Percentiles rank a stretch among this genome's conserved stretches.
phyloP scores from a whole-genome alignment of 2,113 vertebrate genomes.

The Oncorhynchus keta region DNA sequence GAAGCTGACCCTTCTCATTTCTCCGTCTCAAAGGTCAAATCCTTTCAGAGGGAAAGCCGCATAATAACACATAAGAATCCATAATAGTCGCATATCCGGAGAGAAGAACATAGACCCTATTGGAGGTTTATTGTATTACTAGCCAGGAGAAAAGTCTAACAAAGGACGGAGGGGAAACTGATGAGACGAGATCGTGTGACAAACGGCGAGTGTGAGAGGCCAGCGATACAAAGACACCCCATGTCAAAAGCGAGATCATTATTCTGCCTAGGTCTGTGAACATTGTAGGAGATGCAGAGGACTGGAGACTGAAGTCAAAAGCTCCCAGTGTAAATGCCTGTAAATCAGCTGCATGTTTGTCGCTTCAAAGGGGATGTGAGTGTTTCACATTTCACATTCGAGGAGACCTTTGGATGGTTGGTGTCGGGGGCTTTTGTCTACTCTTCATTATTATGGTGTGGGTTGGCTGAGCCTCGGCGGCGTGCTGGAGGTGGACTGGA shows the following conservation, averaged over 20 bases:
- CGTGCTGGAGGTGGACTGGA: not conserved
- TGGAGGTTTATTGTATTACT: not conserved
- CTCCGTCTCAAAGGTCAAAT: constrained; percentile 12
- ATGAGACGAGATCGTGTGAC: constrained; percentile 1
- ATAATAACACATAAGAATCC: constrained; percentile 2
- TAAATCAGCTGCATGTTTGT: not conserved
- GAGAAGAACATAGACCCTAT: no score
- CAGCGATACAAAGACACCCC: not conserved
- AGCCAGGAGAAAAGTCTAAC: not conserved
- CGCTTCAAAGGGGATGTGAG: not conserved
- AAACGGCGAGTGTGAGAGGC: not conserved
- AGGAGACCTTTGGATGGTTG: not conserved
- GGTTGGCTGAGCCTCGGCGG: not conserved
- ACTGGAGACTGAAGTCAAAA: not conserved
- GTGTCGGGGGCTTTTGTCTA: not conserved
- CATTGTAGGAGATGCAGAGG: not conserved
- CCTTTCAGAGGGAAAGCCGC: not conserved
- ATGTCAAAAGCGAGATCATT: not conserved
- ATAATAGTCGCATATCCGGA: not conserved
- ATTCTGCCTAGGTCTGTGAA: not conserved
- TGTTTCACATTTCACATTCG: not conserved
- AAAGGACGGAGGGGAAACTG: not conserved
- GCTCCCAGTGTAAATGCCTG: not conserved
- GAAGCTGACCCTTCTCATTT: constrained; percentile 14
- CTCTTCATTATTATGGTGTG: not conserved